Evolutionary conservation across 2,888 invertebrate genomes (phyloP).

Genomic region (Dryocosmus kuriphilus): DNA sequence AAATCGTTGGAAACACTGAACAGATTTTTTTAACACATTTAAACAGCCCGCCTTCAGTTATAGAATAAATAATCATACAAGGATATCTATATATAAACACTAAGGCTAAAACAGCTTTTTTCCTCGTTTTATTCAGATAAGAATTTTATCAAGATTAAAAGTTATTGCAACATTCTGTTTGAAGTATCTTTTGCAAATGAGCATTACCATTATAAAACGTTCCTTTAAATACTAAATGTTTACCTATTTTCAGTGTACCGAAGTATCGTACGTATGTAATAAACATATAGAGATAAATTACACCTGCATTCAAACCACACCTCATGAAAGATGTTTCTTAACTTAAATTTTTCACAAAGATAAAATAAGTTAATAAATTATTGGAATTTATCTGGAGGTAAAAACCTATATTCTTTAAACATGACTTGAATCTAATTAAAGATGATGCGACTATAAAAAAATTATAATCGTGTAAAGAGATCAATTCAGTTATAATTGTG

Average conservation of each 20-base stretch:
- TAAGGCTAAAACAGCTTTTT: too few species aligned
- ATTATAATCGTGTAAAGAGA: neutral
- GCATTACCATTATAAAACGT: neutral
- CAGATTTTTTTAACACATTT: too few species aligned
- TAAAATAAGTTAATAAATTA: too few species aligned
- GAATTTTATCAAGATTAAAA: neutral
- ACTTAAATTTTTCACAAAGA: too few species aligned
- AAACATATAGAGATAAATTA: neutral
- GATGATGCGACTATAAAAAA: neutral
- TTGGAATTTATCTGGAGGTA: too few species aligned
- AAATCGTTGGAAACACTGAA: too few species aligned
- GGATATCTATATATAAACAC: too few species aligned
- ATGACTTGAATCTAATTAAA: neutral
- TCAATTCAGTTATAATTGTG: neutral
- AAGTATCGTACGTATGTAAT: neutral
- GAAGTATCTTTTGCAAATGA: constrained; percentile 8
- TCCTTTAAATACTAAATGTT: constrained; percentile 13
- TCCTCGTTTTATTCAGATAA: too few species aligned
- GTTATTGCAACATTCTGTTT: neutral
- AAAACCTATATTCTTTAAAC: too few species aligned
- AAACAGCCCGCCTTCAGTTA: too few species aligned
- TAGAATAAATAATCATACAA: too few species aligned
- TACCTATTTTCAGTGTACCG: neutral
- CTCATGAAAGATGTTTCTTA: neutral
- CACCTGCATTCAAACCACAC: neutral